Evolutionary conservation across 2,888 invertebrate genomes (phyloP).

Genomic region (Empis stercorea): DNA sequence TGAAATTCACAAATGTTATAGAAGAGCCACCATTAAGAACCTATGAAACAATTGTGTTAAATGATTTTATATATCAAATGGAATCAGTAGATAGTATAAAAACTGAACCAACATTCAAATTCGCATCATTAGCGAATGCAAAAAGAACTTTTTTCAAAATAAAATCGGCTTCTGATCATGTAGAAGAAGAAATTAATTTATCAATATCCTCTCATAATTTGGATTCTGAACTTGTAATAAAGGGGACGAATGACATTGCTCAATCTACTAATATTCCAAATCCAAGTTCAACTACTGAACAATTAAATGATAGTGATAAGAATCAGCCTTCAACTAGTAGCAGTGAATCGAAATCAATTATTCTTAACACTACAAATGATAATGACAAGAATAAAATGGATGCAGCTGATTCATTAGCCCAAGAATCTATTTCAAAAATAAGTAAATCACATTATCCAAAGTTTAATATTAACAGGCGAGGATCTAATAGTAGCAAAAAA

Average conservation of each 20-base stretch:
- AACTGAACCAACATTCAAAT: conserved; percentile 18
- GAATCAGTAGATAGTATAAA: conserved; percentile 19
- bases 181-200: not conserved
- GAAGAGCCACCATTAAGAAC: conserved; percentile 22
- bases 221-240: not conserved
- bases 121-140: conserved; percentile 17
- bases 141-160: conserved; percentile 20
- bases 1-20: conserved; percentile 21
- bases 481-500: not conserved
- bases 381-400: too few relatives aligned
- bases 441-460: too few relatives aligned
- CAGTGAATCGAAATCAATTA: too few relatives aligned
- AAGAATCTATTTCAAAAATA: too few relatives aligned
- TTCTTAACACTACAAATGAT: too few relatives aligned
- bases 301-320: too few relatives aligned
- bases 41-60: conserved; percentile 23
- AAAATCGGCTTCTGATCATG: conserved; percentile 16
- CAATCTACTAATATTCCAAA: not conserved
- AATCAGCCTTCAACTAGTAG: too few relatives aligned
- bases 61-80: conserved; percentile 20
- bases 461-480: too few relatives aligned
- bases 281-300: too few relatives aligned
- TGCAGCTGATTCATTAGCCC: too few relatives aligned
- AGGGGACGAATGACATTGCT: not conserved
- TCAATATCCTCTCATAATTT: conserved; percentile 2